Conservation (phyloP, 1,140 invertebrate genomes). For the Lucilia cuprina region DNA sequence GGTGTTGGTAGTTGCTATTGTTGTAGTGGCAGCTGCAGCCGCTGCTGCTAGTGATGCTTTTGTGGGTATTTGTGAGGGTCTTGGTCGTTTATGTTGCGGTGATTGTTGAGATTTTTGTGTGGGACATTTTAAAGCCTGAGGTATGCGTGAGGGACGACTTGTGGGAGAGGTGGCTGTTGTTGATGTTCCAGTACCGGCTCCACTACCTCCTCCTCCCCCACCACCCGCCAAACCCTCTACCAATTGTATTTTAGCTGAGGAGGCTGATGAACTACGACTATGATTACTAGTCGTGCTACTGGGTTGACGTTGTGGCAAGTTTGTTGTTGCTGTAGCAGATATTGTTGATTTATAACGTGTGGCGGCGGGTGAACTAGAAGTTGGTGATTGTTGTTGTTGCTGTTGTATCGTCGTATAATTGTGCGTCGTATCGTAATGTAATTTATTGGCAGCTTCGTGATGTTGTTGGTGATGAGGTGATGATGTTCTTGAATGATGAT, state of each 20-base stretch:
- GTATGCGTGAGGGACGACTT: conserved; percentile 61
- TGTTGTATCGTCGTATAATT: conserved; percentile 32
- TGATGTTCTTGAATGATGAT: conserved; percentile 45
- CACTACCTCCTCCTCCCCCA: not conserved
- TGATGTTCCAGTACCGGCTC: not conserved
- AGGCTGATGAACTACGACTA: conserved; percentile 58
- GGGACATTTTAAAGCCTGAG: conserved; percentile 55
- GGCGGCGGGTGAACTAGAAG: conserved; percentile 39
- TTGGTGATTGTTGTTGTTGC: conserved; percentile 25
- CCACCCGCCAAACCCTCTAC: conserved; percentile 41
- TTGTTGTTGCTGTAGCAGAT: conserved; percentile 40
- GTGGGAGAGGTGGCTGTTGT: conserved; percentile 46
- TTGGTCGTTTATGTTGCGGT: conserved; percentile 57
- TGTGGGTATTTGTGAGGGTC: conserved; percentile 62
- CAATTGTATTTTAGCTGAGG: conserved; percentile 59
- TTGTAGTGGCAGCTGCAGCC: conserved; percentile 41
- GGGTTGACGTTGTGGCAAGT: conserved; percentile 55
- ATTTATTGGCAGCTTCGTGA: conserved; percentile 35
- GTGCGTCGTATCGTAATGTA: conserved; percentile 39
- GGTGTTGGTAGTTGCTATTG: conserved; percentile 37
- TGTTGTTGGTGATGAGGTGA: conserved; percentile 28
- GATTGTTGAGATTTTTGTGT: conserved; percentile 52
- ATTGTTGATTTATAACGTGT: conserved; percentile 53
- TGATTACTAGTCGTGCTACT: conserved; percentile 45
- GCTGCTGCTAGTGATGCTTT: conserved; percentile 44